Conservation (phyloP, 2,888 invertebrate genomes). For the Rhyacophila evoluta region DNA sequence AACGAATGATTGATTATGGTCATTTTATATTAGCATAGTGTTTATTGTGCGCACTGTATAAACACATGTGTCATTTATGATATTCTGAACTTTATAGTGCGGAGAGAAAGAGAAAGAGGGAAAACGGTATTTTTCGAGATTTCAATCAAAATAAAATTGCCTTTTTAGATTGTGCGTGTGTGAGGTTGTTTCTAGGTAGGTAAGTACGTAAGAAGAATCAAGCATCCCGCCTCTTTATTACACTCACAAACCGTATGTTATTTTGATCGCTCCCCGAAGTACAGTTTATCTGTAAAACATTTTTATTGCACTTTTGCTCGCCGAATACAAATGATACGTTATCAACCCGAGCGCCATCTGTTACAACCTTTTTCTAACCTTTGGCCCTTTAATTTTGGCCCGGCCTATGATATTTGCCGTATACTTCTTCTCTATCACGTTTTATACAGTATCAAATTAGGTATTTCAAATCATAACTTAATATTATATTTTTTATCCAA, state of each 20-base stretch:
- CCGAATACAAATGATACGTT: constrained; percentile 54
- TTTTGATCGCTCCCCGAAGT: constrained; percentile 51
- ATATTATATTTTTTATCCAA: too few relatives aligned
- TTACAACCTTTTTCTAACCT: constrained; percentile 45
- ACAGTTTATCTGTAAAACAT: constrained; percentile 53
- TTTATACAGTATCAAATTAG: too few relatives aligned
- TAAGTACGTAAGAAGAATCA: constrained; percentile 31
- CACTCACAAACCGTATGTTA: constrained; percentile 43
- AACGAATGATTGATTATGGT: too few relatives aligned
- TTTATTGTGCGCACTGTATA: background rate
- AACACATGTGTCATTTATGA: constrained; percentile 19
- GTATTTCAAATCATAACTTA: too few relatives aligned
- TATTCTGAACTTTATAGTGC: background rate
- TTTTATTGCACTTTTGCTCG: constrained; percentile 50
- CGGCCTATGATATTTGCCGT: constrained; percentile 16
- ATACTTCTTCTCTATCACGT: background rate
- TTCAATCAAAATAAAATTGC: constrained; percentile 22
- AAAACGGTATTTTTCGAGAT: constrained; percentile 16
- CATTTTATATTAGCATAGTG: too few relatives aligned
- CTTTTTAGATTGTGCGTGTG: constrained; percentile 9
- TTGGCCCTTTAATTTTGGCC: constrained; percentile 39
- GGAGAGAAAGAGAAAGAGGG: background rate
- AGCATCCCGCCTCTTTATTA: constrained; percentile 33
- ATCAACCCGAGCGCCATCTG: constrained; percentile 48
- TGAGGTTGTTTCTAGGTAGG: background rate